phyloP scores from a whole-genome alignment of 2,113 vertebrate species.

The Haliaeetus leucogaster region DNA sequence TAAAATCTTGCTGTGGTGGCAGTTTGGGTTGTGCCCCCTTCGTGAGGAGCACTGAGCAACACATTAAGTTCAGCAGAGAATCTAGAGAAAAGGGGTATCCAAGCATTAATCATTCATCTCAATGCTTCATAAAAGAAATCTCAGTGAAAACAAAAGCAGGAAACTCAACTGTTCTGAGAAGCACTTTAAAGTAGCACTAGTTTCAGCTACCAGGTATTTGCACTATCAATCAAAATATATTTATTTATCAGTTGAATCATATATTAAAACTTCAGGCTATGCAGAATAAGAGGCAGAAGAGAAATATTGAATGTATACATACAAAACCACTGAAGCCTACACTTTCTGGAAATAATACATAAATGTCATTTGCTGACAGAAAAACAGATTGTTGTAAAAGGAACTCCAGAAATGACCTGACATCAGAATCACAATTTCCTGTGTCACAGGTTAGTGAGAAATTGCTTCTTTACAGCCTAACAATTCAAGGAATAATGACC shows the following conservation, averaged over 20 bases:
- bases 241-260: constrained; percentile 36
- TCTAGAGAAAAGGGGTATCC: neutral
- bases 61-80: neutral
- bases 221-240: constrained; percentile 44
- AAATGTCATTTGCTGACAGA: constrained; percentile 48
- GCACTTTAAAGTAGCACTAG: neutral
- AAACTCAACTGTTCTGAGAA: constrained; percentile 8
- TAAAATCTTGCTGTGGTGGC: neutral
- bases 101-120: constrained; percentile 1
- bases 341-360: constrained; percentile 47
- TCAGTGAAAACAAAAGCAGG: neutral
- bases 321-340: constrained; percentile 39
- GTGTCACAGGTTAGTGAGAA: constrained; percentile 67
- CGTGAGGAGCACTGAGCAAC: neutral
- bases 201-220: constrained; percentile 30
- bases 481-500: constrained; percentile 76
- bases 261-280: constrained; percentile 31
- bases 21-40: neutral
- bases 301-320: constrained; percentile 32
- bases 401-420: constrained; percentile 53
- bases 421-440: constrained; percentile 31
- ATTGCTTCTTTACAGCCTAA: constrained; percentile 71
- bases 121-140: neutral
- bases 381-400: constrained; percentile 49
- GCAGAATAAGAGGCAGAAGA: constrained; percentile 39